Base-by-base conservation (phyloP, 2,888 invertebrate species). In the Listrodromus nycthemerus region DNA sequence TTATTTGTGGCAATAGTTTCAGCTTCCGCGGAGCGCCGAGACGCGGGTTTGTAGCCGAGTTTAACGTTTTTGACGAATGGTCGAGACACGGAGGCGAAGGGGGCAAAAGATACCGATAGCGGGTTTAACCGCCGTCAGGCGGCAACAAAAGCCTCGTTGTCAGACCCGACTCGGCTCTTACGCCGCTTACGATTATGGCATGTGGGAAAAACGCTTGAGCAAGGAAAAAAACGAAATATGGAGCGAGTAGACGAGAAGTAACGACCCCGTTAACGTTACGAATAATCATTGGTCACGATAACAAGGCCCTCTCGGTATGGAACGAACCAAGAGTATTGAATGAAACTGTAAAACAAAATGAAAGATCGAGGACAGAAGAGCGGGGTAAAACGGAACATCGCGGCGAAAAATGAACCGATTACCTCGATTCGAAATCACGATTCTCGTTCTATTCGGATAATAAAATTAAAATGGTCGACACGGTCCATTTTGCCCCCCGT, bases 121-220 rank as follows among this genome's bases (percentile, higher is more conserved):
- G 79, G 48, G 70, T 65, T 52, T 33, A 55, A 70, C 65, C 65
- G 55, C 33, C 10, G 63, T 27, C 50, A 48, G 69, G 37, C 50
- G 27, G 37, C 75, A 75, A 83, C 82, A 83, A 83, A 83, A 79
- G 82, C 79, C 27, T n/a, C 79, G 79, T 83, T 83, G 82, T 83
- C 48, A 55, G 65, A 33, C 52, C 52, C 33, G 67, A 41, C 63
- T 8, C 37, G 37, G 8, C 52, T 52, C 21, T 19, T 21, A 19
- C 21, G 21, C 52, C 21, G 7, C 52, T 52, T n/a, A n/a, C 52
- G 27, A 37, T 58, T 55, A 21, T 13, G 41, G 55, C 45, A 41
- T 45, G 74, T 55, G 63, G 52, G 74, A 74, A 69, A 69, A 21
- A 50, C 55, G 24, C 33, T 37, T 10, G 37, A 37, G 37, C 5